These are phyloP conservation scores for Micropoecilia bifurca DNA, from an alignment of 2,797 vertebrate species.

Conservation along the genomic window DNA sequence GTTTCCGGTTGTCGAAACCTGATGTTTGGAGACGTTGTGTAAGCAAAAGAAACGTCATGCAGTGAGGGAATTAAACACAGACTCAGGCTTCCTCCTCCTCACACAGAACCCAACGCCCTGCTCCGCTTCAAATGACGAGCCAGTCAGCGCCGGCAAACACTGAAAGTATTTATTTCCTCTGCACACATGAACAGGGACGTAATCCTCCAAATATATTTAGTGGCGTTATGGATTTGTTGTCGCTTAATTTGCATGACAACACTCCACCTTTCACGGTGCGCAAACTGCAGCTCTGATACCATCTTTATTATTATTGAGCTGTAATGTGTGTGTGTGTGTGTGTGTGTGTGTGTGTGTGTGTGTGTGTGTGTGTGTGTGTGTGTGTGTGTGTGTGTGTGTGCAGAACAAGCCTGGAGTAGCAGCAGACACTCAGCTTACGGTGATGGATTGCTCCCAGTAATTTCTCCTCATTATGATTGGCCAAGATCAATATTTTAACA, in stretches of 20 bases:
- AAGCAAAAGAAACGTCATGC: constrained; percentile 28
- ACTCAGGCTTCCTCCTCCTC: constrained; percentile 9
- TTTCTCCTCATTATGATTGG: constrained; percentile 86
- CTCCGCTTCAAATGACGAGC: constrained; percentile 61
- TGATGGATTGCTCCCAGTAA: constrained; percentile 84
- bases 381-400: constrained; percentile 53
- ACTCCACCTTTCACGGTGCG: constrained; percentile 66
- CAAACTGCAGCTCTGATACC: constrained; percentile 70
- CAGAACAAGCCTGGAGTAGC: constrained; percentile 72
- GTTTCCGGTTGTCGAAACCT: not conserved
- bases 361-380: constrained; percentile 44
- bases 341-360: no score
- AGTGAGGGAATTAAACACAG: constrained; percentile 35
- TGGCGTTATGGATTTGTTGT: constrained; percentile 79
- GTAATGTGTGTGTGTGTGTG: constrained; percentile 47
- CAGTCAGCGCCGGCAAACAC: constrained; percentile 57
- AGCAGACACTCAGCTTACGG: constrained; percentile 66
- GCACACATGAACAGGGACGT: constrained; percentile 67
- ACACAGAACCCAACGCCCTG: constrained; percentile 46
- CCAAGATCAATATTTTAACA: constrained; percentile 87
- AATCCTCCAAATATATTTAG: constrained; percentile 80
- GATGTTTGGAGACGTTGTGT: not conserved
- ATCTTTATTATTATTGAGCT: constrained; percentile 82
- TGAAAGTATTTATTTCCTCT: constrained; percentile 70
- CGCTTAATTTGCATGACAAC: constrained; percentile 83